phyloP scores from a whole-genome alignment of 2,888 invertebrate species.

The Anodontia alba region DNA sequence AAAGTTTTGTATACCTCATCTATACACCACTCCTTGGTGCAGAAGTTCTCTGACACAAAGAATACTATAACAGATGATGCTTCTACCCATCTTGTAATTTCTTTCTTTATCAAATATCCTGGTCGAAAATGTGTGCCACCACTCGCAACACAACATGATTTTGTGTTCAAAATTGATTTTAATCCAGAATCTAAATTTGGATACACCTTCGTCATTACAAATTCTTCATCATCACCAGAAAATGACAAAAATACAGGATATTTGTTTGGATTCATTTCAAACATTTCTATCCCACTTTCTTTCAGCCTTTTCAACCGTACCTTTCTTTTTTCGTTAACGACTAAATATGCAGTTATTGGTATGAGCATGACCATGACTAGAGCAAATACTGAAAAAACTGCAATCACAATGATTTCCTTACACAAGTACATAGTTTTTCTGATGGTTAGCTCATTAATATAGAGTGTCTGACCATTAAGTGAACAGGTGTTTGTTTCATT shows the following conservation, averaged over 20 bases:
- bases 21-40: not conserved
- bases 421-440: not conserved
- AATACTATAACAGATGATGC: no score
- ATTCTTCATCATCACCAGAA: constrained; percentile 5
- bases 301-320: not conserved
- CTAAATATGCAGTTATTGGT: not conserved
- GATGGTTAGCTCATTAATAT: not conserved
- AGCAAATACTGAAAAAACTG: not conserved
- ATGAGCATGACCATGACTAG: not conserved
- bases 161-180: not conserved
- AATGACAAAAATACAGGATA: constrained; percentile 2
- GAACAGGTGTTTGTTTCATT: not conserved
- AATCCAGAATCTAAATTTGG: not conserved
- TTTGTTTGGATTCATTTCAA: not conserved
- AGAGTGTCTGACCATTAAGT: not conserved
- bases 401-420: not conserved
- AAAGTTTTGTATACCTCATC: not conserved
- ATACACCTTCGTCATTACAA: constrained; percentile 11
- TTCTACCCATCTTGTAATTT: not conserved
- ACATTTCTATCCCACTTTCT: not conserved
- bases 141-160: not conserved
- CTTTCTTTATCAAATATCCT: not conserved
- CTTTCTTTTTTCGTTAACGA: not conserved
- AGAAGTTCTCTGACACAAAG: not conserved
- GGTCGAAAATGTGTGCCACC: not conserved